A percentile compares a stretch with the other conserved stretches of the same genome.
These are phyloP conservation scores for Pharmacophagus antenor DNA, from an alignment of 2,888 invertebrate genomes.

Conservation along the genomic window DNA sequence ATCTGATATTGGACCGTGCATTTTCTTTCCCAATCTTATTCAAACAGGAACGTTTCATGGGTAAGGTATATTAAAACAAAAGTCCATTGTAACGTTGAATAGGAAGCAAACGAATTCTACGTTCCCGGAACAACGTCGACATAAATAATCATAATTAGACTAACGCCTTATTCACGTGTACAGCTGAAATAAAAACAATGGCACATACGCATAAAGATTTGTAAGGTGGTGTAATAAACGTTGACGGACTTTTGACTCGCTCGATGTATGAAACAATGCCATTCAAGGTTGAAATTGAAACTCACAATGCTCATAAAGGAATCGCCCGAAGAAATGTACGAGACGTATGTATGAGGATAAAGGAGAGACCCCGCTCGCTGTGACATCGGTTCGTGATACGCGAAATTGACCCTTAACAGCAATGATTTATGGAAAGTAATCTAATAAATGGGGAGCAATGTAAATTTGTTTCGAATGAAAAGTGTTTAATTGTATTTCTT, in stretches of 20 bases:
- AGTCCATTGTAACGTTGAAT: slow-evolving; percentile 20
- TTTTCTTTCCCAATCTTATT: background rate
- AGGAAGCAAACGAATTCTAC: slow-evolving; percentile 11
- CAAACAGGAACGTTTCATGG: slow-evolving; percentile 14
- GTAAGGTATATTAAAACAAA: slow-evolving; percentile 6
- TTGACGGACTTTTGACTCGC: slow-evolving; percentile 41
- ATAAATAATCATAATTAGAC: slow-evolving; percentile 28
- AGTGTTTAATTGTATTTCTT: slow-evolving; percentile 67
- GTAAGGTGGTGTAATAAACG: slow-evolving; percentile 25
- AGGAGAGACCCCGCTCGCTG: slow-evolving; percentile 35
- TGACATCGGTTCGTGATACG: slow-evolving; percentile 24
- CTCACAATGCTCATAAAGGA: slow-evolving; percentile 76
- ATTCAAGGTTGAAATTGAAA: slow-evolving; percentile 66
- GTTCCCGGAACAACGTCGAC: slow-evolving; percentile 20
- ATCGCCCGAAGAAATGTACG: slow-evolving; percentile 58
- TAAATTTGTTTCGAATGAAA: slow-evolving; percentile 49
- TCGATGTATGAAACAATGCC: slow-evolving; percentile 69
- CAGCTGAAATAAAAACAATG: slow-evolving; percentile 23
- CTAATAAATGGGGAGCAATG: slow-evolving; percentile 9
- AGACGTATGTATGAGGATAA: slow-evolving; percentile 61
- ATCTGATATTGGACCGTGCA: too few relatives aligned
- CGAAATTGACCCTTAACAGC: slow-evolving; percentile 42
- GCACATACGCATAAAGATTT: slow-evolving; percentile 13
- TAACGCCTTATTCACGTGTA: slow-evolving; percentile 26
- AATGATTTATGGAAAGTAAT: slow-evolving; percentile 36